These are phyloP conservation scores for Chymomyza costata DNA, from an alignment of 1,140 invertebrate species.

Conservation along the genomic window DNA sequence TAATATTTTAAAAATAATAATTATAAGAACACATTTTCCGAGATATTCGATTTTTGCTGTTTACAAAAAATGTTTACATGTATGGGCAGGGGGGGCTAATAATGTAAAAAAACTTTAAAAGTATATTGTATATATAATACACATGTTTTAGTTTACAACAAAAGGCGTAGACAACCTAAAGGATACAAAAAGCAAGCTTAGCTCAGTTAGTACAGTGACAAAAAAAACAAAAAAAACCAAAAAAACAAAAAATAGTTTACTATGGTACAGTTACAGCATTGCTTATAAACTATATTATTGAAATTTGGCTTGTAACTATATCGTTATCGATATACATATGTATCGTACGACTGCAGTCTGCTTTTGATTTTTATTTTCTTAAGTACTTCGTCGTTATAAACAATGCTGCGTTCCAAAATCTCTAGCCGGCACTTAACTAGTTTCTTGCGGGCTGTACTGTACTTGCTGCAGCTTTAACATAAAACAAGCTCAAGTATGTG, in stretches of 20 bases:
- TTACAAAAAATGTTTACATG: constrained; percentile 47
- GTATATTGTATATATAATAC: constrained; percentile 63
- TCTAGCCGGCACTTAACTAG: no score
- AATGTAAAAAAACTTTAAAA: constrained; percentile 2
- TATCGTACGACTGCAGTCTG: constrained; percentile 26
- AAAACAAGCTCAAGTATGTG: not conserved
- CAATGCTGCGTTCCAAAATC: no score
- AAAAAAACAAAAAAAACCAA: no score
- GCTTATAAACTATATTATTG: not conserved
- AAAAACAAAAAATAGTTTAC: no score
- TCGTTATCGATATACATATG: not conserved
- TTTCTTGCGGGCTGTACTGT: no score
- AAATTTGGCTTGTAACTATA: constrained; percentile 2
- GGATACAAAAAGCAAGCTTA: constrained; percentile 35
- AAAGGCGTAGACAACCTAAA: constrained; percentile 68
- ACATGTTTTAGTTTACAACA: constrained; percentile 66
- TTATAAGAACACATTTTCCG: constrained; percentile 72
- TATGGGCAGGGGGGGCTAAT: no score
- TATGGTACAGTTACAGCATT: no score
- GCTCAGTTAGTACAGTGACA: constrained; percentile 13
- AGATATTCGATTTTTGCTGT: constrained; percentile 61
- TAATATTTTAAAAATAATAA: constrained; percentile 54
- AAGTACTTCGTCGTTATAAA: no score
- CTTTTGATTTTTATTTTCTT: constrained; percentile 3
- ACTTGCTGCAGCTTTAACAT: no score